These are phyloP conservation scores for Alectoris magna DNA, from an alignment of 2,797 vertebrate genomes.

Conservation along the genomic window DNA sequence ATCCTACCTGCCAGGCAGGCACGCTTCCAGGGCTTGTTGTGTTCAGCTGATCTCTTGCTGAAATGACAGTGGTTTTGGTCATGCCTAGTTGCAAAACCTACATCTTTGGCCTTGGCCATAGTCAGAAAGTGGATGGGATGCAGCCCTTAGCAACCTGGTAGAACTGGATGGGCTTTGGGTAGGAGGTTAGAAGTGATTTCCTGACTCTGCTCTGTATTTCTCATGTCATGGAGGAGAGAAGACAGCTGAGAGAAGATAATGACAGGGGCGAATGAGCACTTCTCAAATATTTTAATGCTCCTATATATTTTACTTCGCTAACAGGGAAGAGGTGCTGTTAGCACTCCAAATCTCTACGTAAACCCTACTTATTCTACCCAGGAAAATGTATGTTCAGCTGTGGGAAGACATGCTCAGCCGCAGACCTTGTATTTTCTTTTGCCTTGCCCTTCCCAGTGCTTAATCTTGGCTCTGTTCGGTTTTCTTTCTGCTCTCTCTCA, in stretches of 20 bases:
- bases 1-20: not conserved
- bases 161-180: not conserved
- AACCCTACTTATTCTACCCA: not conserved
- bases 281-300: not conserved
- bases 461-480: slow-evolving; percentile 65
- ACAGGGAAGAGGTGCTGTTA: not conserved
- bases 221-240: not conserved
- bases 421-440: slow-evolving; percentile 41
- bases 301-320: not conserved
- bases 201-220: not conserved
- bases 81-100: not conserved
- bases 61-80: not conserved
- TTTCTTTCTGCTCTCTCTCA: slow-evolving; percentile 60
- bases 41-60: not conserved
- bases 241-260: not conserved
- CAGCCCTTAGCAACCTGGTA: not conserved
- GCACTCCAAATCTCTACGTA: not conserved
- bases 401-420: not conserved
- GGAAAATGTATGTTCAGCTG: not conserved
- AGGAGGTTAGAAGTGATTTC: not conserved
- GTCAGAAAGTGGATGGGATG: not conserved
- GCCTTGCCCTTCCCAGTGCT: slow-evolving; percentile 31
- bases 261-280: not conserved
- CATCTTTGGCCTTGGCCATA: not conserved
- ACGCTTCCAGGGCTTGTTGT: not conserved